Evolutionary conservation across 2,797 vertebrate genomes (phyloP), one percentile per base, ranked within the genome.

Genomic region (Urophycis tenuis): DNA sequence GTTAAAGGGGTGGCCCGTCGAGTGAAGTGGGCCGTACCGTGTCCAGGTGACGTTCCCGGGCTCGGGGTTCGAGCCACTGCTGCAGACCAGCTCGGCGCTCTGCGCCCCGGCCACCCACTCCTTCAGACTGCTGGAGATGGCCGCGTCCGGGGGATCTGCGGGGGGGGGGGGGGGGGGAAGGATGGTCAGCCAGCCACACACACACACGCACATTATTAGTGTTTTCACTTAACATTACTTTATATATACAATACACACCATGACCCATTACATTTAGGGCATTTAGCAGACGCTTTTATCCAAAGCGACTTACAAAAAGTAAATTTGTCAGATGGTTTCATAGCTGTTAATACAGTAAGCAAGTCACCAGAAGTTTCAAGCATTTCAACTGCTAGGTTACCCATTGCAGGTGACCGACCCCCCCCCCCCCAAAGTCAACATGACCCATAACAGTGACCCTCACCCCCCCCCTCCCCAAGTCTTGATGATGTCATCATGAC

Each of bases 91-190:
- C 82, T 92, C 89, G 0, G 84, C 92, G 0, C 86, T 79, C 15
- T 89, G 80, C 83, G 85, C 22, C 3, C 92, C 92, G 12, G 79
- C 76, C 15, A 80, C 83, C 91, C 86, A 92, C 12, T 83, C 60
- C 0, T 30, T 77, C 3, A 86, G 34, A 0, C 77, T 71, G 0
- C 83, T 6, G 17, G 83, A 39, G 80, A 94, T 86, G 71, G 64
- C 80, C 75, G 91, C 87, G 64, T 93, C 92, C 19, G 93, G 93
- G 76, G 92, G 91, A 81, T 91, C 93, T 94, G 89, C 9, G 32
- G 17, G 33, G 33, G 33, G 33, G 69, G 30, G 69, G 31, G 32
- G 33, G 19, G n/a, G n/a, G n/a, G n/a, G n/a, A n/a, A n/a, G n/a
- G n/a, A n/a, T n/a, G n/a, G n/a, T n/a, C n/a, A n/a, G n/a, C n/a